Evolutionary conservation across 2,888 invertebrate species (phyloP).

Genomic region (Eupeodes luniger): DNA sequence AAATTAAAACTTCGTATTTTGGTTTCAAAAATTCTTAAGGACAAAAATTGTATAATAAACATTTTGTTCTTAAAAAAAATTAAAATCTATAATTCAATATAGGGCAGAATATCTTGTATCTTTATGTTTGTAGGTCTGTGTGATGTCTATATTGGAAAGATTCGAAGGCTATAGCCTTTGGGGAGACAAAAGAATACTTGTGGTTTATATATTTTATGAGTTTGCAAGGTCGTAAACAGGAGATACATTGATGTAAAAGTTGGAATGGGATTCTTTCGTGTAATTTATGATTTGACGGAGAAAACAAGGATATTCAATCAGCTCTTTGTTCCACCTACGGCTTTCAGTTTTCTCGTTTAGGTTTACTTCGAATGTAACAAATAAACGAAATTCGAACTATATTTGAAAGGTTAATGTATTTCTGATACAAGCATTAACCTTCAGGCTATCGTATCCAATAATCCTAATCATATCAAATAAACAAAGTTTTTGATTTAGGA

Average conservation of each 20-base stretch:
- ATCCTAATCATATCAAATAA: conserved; percentile 11
- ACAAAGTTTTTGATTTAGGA: neutral
- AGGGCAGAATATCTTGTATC: neutral
- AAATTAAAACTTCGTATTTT: neutral
- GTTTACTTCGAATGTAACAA: neutral
- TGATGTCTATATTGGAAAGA: neutral
- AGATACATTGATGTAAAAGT: neutral
- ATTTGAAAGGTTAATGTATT: neutral
- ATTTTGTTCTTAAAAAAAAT: conserved; percentile 5
- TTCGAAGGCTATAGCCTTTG: conserved; percentile 11
- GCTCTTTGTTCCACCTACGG: neutral
- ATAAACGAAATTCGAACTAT: neutral
- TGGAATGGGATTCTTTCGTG: neutral
- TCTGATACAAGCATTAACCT: neutral
- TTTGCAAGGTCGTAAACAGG: neutral
- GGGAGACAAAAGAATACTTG: conserved; percentile 4
- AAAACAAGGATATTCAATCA: conserved; percentile 16
- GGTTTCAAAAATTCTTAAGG: neutral
- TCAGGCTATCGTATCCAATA: neutral
- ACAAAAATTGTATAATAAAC: neutral
- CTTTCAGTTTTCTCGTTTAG: neutral
- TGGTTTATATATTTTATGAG: neutral
- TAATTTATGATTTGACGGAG: neutral
- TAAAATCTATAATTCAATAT: conserved; percentile 34
- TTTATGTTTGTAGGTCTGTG: neutral